Conservation (phyloP, 2,888 invertebrate genomes). For the Drosophila bunnanda region DNA sequence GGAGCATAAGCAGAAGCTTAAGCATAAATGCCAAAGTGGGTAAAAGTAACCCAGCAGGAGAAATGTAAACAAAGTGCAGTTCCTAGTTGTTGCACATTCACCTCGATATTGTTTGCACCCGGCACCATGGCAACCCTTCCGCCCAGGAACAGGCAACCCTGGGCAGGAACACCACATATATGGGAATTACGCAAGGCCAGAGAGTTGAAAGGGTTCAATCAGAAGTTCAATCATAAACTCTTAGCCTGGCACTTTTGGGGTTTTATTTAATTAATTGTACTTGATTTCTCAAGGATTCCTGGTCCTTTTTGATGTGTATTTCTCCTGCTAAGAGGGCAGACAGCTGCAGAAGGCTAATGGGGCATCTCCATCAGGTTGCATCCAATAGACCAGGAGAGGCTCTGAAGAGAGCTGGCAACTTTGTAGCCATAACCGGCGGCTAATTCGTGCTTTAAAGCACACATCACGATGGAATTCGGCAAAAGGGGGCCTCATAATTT, state of each 20-base stretch:
- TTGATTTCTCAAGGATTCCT: background rate
- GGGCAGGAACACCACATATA: background rate
- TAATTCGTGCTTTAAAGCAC: constrained; percentile 66
- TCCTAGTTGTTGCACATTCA: constrained; percentile 35
- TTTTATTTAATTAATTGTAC: background rate
- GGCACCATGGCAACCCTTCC: constrained; percentile 63
- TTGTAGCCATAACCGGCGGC: constrained; percentile 45
- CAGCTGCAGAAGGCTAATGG: constrained; percentile 17
- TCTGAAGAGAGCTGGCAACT: constrained; percentile 5
- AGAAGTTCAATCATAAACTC: constrained; percentile 12
- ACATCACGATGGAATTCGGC: constrained; percentile 66
- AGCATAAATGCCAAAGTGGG: constrained; percentile 67
- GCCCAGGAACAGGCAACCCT: constrained; percentile 1
- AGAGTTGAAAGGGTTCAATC: constrained; percentile 7
- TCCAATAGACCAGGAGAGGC: background rate
- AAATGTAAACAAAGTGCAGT: constrained; percentile 48
- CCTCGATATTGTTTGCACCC: constrained; percentile 47
- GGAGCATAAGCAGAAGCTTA: constrained; percentile 40
- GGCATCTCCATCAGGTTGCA: constrained; percentile 9
- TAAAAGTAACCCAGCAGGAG: constrained; percentile 56
- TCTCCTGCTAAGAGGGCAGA: background rate
- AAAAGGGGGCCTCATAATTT: constrained; percentile 62
- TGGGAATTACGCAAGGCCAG: constrained; percentile 5
- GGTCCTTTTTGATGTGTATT: background rate
- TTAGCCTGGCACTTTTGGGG: constrained; percentile 11